Conservation (phyloP, 2,888 invertebrate genomes). For the Melolontha melolontha region DNA sequence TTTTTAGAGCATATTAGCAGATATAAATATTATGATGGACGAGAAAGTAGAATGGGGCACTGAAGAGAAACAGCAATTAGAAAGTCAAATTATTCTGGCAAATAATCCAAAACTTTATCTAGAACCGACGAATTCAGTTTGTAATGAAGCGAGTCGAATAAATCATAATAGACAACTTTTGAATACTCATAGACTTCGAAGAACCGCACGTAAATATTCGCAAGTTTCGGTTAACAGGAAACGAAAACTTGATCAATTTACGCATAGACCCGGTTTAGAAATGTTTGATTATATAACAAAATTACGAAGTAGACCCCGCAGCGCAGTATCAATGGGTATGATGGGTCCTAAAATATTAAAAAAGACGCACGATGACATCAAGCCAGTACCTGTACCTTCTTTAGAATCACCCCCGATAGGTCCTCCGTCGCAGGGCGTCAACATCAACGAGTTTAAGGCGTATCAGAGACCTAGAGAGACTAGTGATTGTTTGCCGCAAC, state of each 20-base stretch:
- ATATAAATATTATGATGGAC: constrained; percentile 64
- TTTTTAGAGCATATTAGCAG: constrained; percentile 63
- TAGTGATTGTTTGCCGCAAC: constrained; percentile 72
- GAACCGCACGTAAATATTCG: constrained; percentile 82
- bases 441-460: constrained; percentile 63
- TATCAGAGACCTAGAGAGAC: constrained; percentile 65
- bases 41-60: constrained; percentile 72
- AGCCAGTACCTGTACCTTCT: constrained; percentile 74
- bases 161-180: constrained; percentile 81
- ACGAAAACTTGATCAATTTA: constrained; percentile 86
- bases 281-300: constrained; percentile 77
- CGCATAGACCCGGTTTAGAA: constrained; percentile 83
- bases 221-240: constrained; percentile 87
- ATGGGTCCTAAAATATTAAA: constrained; percentile 68
- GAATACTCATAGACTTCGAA: constrained; percentile 79
- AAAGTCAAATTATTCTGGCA: constrained; percentile 87
- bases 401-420: constrained; percentile 72
- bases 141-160: constrained; percentile 79
- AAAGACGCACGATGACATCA: constrained; percentile 70
- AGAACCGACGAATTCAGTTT: constrained; percentile 87
- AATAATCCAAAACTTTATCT: constrained; percentile 90
- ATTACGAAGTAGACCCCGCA: constrained; percentile 68
- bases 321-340: constrained; percentile 54
- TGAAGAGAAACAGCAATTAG: constrained; percentile 82
- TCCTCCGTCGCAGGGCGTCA: constrained; percentile 66